Evolutionary conservation across 2,113 vertebrate species (phyloP).

Genomic region (Callithrix jacchus): DNA sequence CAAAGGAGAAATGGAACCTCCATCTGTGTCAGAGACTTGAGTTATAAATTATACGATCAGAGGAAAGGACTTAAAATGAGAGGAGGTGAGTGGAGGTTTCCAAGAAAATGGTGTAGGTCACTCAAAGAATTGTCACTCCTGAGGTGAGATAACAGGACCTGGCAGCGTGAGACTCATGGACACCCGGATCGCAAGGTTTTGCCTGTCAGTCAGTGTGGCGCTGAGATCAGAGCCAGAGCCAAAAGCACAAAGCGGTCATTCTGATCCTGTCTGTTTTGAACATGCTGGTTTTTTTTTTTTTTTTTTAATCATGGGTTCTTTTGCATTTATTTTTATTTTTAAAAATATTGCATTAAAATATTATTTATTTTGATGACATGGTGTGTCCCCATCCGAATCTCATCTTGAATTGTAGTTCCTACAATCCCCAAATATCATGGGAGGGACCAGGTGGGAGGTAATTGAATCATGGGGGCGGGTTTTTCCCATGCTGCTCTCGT

Average conservation of each 20-base stretch:
- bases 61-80: not conserved
- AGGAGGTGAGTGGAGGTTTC: not conserved
- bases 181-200: not conserved
- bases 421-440: no score
- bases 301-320: not conserved
- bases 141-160: not conserved
- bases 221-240: not conserved
- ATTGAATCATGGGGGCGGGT: no score
- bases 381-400: no score
- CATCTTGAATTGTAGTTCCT: no score
- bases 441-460: no score
- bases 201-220: not conserved
- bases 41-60: not conserved
- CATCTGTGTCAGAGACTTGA: not conserved
- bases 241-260: not conserved
- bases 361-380: not conserved
- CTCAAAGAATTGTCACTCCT: not conserved
- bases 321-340: not conserved
- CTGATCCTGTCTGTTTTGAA: not conserved
- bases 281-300: not conserved
- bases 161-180: not conserved
- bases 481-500: no score
- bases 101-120: not conserved
- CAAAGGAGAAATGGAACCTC: not conserved
- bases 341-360: not conserved